phyloP scores from a whole-genome alignment of 23 tunicate genomes.

The Diplosoma virens region DNA sequence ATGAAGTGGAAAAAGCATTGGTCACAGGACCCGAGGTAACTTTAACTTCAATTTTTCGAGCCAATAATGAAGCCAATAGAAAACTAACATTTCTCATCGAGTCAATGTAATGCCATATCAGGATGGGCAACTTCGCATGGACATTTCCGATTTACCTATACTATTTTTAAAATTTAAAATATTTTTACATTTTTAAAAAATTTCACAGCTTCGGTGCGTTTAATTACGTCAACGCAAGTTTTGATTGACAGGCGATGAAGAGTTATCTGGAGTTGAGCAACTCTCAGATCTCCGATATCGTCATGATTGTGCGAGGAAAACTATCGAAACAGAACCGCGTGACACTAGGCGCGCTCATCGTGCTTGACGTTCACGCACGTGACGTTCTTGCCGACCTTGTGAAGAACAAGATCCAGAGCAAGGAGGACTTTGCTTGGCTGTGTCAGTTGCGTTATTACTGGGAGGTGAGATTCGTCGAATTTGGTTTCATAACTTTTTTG shows the following conservation, averaged over 20 bases:
- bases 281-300: conserved; percentile 88
- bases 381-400: conserved; percentile 83
- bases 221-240: no score
- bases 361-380: conserved; percentile 94
- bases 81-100: no score
- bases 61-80: no score
- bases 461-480: conserved; percentile 72
- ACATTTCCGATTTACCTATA: no score
- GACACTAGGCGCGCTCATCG: conserved; percentile 91
- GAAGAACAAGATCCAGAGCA: conserved; percentile 63
- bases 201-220: neutral
- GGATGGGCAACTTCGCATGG: no score
- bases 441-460: conserved; percentile 93
- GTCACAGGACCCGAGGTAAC: conserved; percentile 84
- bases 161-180: no score
- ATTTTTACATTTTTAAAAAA: no score
- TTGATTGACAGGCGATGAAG: conserved; percentile 94
- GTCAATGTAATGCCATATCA: no score
- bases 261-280: conserved; percentile 81
- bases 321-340: conserved; percentile 95
- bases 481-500: no score
- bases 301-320: conserved; percentile 89
- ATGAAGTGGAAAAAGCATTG: conserved; percentile 66
- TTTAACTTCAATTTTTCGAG: no score
- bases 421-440: conserved; percentile 95